Base-by-base conservation (phyloP, 35 echinoderm and acorn worm species). In the Patiria miniata region DNA sequence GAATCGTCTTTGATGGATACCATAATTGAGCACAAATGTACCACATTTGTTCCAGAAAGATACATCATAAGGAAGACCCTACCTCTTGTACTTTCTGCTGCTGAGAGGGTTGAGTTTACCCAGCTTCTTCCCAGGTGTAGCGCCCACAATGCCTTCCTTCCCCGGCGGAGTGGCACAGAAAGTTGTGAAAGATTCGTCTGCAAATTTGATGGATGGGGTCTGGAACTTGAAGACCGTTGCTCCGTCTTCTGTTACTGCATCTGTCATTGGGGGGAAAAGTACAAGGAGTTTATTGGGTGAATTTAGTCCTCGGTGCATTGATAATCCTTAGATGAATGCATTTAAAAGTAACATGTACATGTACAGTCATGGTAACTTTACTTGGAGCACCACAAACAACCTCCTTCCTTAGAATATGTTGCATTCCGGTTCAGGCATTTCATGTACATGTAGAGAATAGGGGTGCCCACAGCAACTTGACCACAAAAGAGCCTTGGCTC, bases 151-250 rank as follows among this genome's bases (percentile, higher is more conserved):
- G 82, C 38, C 52, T n/a, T 34, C 38, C 68, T 36, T 21, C 19
- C 39, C 68, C 39, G 55, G 26, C 32, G 87, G 92, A n/a, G 83
- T 83, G 14, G 87, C 83, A 59, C 78, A 82, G 29, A 94, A 94
- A 1, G 87, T 88, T 12, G 82, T 53, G 84, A 95, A 94, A 32
- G 93, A 95, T 33, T 99, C 96, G 89, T 95, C 93, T 18, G 96
- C 96, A 92, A 90, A 99, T 32, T 93, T 93, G 86, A 99, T 92
- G 26, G 89, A 94, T 18, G 96, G 96, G 3, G 82, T 95, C 54
- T 82, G 83, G 87, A 92, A 95, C 16, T 91, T 83, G 79, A 93
- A 93, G 2, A 97, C 83, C 10, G 91, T 97, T 73, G 90, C 61
- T 5, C 95, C 95, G 22, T 87, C 90, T 7, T 88, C 79, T 32